Evolutionary conservation across 2,113 vertebrate species (phyloP).

Genomic region (Aegithalos caudatus): DNA sequence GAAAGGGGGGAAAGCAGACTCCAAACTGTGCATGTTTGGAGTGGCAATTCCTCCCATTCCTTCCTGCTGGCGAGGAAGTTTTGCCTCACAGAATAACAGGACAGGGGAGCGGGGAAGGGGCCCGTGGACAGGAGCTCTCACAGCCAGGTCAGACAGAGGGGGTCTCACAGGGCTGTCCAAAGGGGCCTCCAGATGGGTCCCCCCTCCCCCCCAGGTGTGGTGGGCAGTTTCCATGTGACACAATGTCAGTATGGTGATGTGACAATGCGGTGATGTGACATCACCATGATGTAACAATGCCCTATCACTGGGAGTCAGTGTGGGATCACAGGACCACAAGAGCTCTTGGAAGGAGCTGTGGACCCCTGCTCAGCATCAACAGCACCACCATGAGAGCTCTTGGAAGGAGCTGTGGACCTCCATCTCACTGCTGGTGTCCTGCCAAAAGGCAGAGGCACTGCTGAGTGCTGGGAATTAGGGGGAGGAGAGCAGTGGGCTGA

Average conservation of each 20-base stretch:
- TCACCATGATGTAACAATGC: not conserved
- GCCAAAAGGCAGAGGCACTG: too few species aligned
- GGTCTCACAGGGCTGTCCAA: not conserved
- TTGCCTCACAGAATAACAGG: not conserved
- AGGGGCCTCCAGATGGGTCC: not conserved
- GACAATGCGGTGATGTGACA: not conserved
- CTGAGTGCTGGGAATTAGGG: too few species aligned
- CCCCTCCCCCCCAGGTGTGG: not conserved
- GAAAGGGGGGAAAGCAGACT: not conserved
- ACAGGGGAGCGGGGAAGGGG: not conserved
- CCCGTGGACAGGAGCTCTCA: not conserved
- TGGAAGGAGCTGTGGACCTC: too few species aligned
- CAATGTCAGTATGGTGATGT: fast-evolving
- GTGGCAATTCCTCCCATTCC: not conserved
- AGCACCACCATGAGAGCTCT: too few species aligned
- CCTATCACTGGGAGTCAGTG: not conserved
- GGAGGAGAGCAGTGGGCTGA: too few species aligned
- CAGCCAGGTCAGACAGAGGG: not conserved
- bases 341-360: too few species aligned
- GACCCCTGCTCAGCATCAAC: too few species aligned
- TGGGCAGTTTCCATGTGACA: fast-evolving
- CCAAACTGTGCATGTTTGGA: not conserved
- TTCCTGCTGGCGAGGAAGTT: not conserved
- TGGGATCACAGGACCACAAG: too few species aligned
- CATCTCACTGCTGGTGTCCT: too few species aligned